These are phyloP conservation scores for Hippocampus barbouri DNA, from an alignment of 2,113 vertebrate species.

Conservation along the genomic window DNA sequence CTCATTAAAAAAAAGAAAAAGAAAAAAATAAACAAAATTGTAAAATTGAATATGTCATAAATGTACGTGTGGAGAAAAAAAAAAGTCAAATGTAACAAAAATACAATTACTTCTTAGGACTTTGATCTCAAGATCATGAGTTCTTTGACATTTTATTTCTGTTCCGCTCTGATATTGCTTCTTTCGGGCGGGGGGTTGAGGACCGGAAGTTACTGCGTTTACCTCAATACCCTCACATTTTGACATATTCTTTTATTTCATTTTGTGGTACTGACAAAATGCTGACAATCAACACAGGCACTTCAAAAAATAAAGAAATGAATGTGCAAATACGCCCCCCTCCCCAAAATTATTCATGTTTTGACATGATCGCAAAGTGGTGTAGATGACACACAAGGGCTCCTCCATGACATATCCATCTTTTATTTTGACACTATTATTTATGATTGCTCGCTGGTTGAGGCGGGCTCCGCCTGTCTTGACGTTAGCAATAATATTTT, in stretches of 20 bases:
- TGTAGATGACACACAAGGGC: constrained; percentile 66
- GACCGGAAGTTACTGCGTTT: background rate
- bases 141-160: background rate
- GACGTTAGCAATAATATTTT: constrained; percentile 73
- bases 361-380: constrained; percentile 59
- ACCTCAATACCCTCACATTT: background rate
- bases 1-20: too few relatives aligned
- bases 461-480: constrained; percentile 42
- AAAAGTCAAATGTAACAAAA: background rate
- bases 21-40: too few relatives aligned
- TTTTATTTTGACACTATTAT: constrained; percentile 21
- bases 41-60: too few relatives aligned
- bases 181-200: background rate
- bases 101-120: background rate
- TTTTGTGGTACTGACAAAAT: constrained; percentile 4
- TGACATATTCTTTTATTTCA: background rate
- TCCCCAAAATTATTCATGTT: constrained; percentile 20
- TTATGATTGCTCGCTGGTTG: constrained; percentile 13
- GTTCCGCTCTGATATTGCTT: background rate
- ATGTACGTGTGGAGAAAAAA: too few relatives aligned
- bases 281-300: constrained; percentile 65
- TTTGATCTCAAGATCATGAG: background rate
- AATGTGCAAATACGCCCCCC: constrained; percentile 58
- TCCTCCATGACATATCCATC: constrained; percentile 40
- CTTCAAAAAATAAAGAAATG: constrained; percentile 43